These are phyloP conservation scores for Helleia helle DNA, from an alignment of 2,888 invertebrate species.

Conservation along the genomic window DNA sequence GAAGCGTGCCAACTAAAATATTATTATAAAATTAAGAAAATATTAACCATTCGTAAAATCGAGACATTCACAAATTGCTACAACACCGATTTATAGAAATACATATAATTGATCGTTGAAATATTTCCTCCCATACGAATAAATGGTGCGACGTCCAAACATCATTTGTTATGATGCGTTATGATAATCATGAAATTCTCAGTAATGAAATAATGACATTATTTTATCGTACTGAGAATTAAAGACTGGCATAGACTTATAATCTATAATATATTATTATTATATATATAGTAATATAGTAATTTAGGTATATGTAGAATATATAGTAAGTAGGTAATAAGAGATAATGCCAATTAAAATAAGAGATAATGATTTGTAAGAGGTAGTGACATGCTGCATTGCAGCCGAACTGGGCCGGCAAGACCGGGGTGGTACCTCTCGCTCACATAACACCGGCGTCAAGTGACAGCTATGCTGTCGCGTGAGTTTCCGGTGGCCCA, in stretches of 20 bases:
- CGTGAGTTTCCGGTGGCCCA: no score
- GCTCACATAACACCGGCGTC: no score
- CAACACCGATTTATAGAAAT: conserved; percentile 4
- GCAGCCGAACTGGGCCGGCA: no score
- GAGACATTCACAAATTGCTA: conserved; percentile 3
- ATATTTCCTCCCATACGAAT: conserved; percentile 4
- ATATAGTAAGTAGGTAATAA: no score
- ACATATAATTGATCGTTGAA: conserved; percentile 2
- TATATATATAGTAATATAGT: no score
- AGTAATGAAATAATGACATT: conserved; percentile 3
- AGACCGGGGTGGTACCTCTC: no score
- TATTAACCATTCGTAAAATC: background rate
- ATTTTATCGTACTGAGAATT: background rate
- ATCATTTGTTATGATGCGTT: background rate
- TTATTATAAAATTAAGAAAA: conserved; percentile 9
- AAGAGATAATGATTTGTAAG: no score
- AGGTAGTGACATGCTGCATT: no score
- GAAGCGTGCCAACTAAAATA: background rate
- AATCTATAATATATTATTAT: no score
- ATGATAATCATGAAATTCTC: background rate
- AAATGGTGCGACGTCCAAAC: conserved; percentile 2
- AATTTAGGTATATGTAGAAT: no score
- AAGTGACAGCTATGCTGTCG: no score
- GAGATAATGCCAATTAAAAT: no score
- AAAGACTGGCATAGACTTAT: background rate